Conservation (phyloP, 2,888 invertebrate genomes). For the Volucella bombylans region DNA sequence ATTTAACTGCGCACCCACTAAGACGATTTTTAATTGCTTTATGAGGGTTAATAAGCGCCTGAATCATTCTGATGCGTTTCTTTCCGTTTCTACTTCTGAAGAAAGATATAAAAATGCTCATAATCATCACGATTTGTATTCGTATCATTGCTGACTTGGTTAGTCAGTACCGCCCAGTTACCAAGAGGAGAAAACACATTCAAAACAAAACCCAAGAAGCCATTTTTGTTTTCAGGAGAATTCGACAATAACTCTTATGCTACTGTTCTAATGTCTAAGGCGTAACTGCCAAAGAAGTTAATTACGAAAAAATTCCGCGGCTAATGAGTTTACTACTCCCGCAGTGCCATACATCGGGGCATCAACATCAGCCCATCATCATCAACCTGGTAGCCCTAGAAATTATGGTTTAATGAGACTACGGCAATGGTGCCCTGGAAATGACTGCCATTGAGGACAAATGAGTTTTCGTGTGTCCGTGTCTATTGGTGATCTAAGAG, state of each 20-base stretch:
- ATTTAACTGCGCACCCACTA: constrained; percentile 55
- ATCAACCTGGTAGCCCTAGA: constrained; percentile 29
- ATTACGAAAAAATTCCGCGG: constrained; percentile 43
- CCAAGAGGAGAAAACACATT: constrained; percentile 9
- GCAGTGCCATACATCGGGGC: neutral
- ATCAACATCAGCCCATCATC: neutral
- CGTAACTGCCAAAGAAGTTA: constrained; percentile 44
- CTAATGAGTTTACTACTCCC: constrained; percentile 50
- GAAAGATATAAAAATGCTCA: constrained; percentile 55
- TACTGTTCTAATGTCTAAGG: constrained; percentile 45
- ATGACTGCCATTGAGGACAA: constrained; percentile 55
- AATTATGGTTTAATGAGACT: constrained; percentile 64
- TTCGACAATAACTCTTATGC: constrained; percentile 58
- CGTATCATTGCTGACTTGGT: constrained; percentile 19
- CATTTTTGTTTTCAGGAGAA: constrained; percentile 39
- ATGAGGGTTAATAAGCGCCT: constrained; percentile 33
- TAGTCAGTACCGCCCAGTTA: neutral
- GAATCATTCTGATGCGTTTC: constrained; percentile 7
- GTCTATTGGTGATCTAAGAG: constrained; percentile 19
- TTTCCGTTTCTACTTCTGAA: constrained; percentile 28
- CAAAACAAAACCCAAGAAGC: constrained; percentile 13
- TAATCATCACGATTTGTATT: constrained; percentile 41
- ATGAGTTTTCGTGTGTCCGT: constrained; percentile 45
- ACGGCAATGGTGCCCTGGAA: constrained; percentile 34
- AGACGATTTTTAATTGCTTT: constrained; percentile 65